Percentiles rank a stretch among this genome's conserved stretches.
Evolutionary conservation across 2,113 vertebrate genomes (phyloP).

Genomic region (Phodopus roborovskii): DNA sequence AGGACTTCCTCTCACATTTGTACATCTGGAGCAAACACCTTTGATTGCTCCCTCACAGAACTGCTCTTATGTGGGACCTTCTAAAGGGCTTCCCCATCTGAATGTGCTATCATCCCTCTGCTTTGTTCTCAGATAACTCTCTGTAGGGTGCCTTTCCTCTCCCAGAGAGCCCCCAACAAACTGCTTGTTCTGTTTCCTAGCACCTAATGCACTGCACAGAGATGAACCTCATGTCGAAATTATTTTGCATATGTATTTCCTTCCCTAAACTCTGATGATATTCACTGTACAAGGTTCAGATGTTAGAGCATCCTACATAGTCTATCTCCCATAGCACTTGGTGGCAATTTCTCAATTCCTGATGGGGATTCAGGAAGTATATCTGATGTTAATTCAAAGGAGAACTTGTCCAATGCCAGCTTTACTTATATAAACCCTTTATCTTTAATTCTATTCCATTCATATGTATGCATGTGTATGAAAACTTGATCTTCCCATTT

Average conservation of each 20-base stretch:
- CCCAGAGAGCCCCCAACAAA: background rate
- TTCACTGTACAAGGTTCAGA: too few species aligned
- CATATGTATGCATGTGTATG: too few species aligned
- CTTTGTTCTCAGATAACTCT: background rate
- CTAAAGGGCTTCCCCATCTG: background rate
- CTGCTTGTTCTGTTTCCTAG: background rate
- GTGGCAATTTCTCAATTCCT: background rate
- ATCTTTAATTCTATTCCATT: background rate
- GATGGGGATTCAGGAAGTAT: background rate
- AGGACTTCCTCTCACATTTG: background rate
- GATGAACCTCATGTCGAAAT: background rate
- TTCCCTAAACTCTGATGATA: background rate
- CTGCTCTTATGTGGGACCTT: accelerated
- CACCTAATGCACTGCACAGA: background rate
- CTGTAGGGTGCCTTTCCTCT: background rate
- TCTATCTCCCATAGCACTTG: background rate
- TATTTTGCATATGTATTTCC: accelerated
- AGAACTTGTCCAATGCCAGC: background rate
- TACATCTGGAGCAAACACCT: background rate
- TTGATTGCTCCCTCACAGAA: background rate
- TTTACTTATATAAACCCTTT: background rate
- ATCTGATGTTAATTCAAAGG: background rate
- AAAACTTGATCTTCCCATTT: background rate
- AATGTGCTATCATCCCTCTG: accelerated
- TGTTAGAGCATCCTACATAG: background rate